phyloP scores from a whole-genome alignment of 2,797 vertebrate genomes.

The Spinibarbus caldwelli region DNA sequence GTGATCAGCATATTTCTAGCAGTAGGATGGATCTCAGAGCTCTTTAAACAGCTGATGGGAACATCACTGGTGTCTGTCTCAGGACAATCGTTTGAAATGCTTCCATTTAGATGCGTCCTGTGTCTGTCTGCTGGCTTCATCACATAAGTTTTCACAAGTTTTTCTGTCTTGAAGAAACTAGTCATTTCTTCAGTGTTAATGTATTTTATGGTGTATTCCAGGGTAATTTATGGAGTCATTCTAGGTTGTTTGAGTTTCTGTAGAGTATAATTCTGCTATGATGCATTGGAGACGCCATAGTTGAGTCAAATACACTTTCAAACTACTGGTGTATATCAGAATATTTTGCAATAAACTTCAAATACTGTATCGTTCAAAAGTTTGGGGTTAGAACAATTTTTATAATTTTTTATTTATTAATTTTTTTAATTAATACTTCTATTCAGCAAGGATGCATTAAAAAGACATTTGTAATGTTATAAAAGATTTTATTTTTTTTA shows the following conservation, averaged over 20 bases:
- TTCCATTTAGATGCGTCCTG: not conserved
- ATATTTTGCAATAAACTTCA: not conserved
- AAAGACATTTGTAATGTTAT: too few relatives aligned
- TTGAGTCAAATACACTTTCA: too few relatives aligned
- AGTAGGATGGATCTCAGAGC: not conserved
- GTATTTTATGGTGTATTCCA: not conserved
- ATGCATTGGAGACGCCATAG: not conserved
- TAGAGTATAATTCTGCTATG: not conserved
- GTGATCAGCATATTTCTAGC: slow-evolving; percentile 47
- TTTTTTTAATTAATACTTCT: rapidly evolving
- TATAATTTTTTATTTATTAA: too few relatives aligned
- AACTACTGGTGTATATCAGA: too few relatives aligned
- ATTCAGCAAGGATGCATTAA: not conserved
- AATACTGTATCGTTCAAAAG: not conserved
- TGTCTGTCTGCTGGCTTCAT: not conserved
- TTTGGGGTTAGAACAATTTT: not conserved
- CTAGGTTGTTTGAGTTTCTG: not conserved
- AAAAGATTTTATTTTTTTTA: too few relatives aligned
- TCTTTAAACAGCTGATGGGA: slow-evolving; percentile 18
- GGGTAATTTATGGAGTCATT: not conserved
- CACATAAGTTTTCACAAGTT: not conserved
- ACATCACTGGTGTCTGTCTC: slow-evolving; percentile 14
- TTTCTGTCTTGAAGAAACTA: not conserved
- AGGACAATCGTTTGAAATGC: slow-evolving; percentile 3
- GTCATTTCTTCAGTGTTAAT: not conserved